phyloP scores from a whole-genome alignment of 2,797 vertebrate species.

The Sebastes minor region DNA sequence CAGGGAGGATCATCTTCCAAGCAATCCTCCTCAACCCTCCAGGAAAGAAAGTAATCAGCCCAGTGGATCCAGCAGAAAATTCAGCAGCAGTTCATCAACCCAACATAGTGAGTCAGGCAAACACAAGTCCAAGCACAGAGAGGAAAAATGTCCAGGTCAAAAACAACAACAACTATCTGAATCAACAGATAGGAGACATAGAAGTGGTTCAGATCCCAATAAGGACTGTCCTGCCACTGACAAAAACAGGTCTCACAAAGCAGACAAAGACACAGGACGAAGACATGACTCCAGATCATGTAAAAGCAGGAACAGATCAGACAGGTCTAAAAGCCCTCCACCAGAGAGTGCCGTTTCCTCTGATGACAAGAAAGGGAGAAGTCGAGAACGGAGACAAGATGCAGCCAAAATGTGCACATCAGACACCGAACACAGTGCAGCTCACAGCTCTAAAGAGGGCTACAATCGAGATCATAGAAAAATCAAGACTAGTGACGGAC shows the following conservation, averaged over 20 bases:
- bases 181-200: constrained; percentile 42
- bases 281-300: constrained; percentile 74
- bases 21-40: not conserved
- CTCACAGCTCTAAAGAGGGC: constrained; percentile 50
- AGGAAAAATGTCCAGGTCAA: constrained; percentile 63
- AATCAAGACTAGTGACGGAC: constrained; percentile 27
- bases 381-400: constrained; percentile 32
- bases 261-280: constrained; percentile 69
- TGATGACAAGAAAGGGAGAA: constrained; percentile 37
- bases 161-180: constrained; percentile 27
- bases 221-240: constrained; percentile 60
- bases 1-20: not conserved
- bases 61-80: constrained; percentile 1
- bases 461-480: constrained; percentile 47
- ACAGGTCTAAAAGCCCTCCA: constrained; percentile 71
- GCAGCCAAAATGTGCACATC: constrained; percentile 17
- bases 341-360: constrained; percentile 39
- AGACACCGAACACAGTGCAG: constrained; percentile 9
- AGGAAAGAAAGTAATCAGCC: constrained; percentile 35
- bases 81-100: constrained; percentile 18
- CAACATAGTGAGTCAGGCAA: constrained; percentile 30
- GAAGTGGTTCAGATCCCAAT: constrained; percentile 34
- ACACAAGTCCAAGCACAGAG: constrained; percentile 47
- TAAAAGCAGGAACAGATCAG: constrained; percentile 71
- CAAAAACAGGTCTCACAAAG: constrained; percentile 73